A percentile compares a stretch with the other conserved stretches of the same genome.
phyloP scores from a whole-genome alignment of 2,113 vertebrate genomes.

The Hippocampus barbouri region DNA sequence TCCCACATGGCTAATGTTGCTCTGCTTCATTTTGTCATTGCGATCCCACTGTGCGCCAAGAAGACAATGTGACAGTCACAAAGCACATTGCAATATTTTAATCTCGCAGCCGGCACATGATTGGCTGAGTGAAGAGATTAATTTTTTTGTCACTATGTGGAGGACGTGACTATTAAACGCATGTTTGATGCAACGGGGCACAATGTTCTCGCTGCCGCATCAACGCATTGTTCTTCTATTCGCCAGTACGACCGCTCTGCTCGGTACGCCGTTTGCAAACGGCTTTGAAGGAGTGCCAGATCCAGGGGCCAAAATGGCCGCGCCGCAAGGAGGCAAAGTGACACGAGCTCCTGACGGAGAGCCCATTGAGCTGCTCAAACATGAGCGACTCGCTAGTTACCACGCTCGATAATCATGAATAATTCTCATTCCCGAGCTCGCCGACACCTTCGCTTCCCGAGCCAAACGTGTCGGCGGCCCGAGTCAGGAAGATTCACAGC shows the following conservation, averaged over 20 bases:
- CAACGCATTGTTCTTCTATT: background rate
- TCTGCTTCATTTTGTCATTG: background rate
- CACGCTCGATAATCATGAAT: background rate
- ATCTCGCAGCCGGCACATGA: background rate
- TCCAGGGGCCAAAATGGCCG: background rate
- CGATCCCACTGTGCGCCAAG: background rate
- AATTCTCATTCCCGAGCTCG: background rate
- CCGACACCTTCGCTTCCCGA: background rate
- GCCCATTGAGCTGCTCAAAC: constrained; percentile 8
- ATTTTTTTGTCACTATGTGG: background rate
- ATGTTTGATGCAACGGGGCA: background rate
- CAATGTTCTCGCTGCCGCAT: background rate
- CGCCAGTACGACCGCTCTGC: background rate
- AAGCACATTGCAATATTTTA: background rate
- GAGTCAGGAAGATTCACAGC: background rate
- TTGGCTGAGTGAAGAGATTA: background rate
- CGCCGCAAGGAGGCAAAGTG: constrained; percentile 7
- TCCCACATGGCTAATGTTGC: background rate
- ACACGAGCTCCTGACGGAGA: constrained; percentile 3
- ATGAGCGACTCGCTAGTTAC: background rate
- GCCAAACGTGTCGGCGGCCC: background rate
- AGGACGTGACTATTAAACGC: background rate
- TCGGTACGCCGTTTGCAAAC: background rate
- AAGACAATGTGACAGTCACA: background rate
- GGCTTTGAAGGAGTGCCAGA: constrained; percentile 10